Percentiles rank a stretch among this genome's conserved stretches.
phyloP scores from a whole-genome alignment of 2,797 vertebrate species.

The Sebastes vulpes region DNA sequence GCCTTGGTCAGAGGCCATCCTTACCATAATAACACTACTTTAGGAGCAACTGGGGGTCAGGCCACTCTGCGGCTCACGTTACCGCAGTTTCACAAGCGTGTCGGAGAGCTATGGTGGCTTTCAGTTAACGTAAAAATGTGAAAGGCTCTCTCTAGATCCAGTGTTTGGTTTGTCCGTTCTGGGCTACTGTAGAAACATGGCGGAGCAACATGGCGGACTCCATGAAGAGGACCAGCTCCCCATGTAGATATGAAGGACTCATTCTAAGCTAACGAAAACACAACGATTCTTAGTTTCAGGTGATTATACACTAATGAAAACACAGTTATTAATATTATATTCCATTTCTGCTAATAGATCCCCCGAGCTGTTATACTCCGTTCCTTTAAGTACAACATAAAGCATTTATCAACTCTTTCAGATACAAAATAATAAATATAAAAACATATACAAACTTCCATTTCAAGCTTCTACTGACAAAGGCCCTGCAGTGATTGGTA shows the following conservation, averaged over 20 bases:
- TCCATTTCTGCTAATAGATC: background rate
- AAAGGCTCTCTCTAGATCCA: too few species aligned
- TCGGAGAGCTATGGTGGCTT: too few species aligned
- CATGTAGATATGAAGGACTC: background rate
- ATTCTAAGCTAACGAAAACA: background rate
- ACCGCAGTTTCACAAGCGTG: too few species aligned
- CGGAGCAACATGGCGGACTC: too few species aligned
- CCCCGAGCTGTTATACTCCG: background rate
- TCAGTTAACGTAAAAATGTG: too few species aligned
- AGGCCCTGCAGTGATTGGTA: slow-evolving; percentile 9
- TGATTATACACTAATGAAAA: background rate
- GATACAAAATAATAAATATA: background rate
- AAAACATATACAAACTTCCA: background rate
- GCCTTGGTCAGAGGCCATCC: too few species aligned
- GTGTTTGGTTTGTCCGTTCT: too few species aligned
- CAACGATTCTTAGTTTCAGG: background rate
- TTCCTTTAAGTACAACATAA: background rate
- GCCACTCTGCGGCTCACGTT: too few species aligned
- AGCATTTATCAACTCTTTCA: background rate
- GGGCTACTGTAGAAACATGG: background rate
- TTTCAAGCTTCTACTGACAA: slow-evolving; percentile 2
- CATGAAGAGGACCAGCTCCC: too few species aligned
- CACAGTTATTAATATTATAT: background rate
- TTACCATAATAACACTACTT: too few species aligned
- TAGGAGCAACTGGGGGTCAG: too few species aligned